These are phyloP conservation scores for Intellagama lesueurii DNA, from an alignment of 2,797 vertebrate genomes.

Conservation along the genomic window DNA sequence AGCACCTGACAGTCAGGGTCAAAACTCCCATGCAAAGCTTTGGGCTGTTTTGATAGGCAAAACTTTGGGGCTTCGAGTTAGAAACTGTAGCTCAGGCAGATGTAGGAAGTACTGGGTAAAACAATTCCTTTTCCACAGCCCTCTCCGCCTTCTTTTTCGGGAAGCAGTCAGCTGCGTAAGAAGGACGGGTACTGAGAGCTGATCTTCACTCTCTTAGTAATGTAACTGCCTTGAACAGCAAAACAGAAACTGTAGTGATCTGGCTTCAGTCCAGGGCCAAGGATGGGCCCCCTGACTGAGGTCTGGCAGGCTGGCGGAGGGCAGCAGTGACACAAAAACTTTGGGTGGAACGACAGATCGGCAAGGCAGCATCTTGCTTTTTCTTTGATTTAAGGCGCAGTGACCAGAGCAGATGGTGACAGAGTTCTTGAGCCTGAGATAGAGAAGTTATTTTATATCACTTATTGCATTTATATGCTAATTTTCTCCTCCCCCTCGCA, in stretches of 20 bases:
- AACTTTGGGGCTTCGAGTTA: no score
- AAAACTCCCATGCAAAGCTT: neutral
- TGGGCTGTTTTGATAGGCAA: neutral
- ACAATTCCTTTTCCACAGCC: no score
- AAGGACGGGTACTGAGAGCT: neutral
- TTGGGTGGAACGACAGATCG: neutral
- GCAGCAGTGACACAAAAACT: neutral
- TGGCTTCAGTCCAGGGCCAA: no score
- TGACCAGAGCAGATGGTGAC: neutral
- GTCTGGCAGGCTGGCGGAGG: neutral
- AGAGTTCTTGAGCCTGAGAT: neutral
- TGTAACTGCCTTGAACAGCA: neutral
- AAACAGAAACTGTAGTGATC: no score
- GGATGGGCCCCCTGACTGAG: no score
- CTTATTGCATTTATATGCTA: no score
- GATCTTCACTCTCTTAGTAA: neutral
- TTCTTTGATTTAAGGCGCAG: no score
- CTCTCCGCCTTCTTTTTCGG: no score
- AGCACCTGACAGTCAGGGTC: neutral
- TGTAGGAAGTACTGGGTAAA: no score
- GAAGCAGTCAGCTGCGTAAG: neutral
- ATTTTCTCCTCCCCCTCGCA: no score
- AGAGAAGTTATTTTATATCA: no score
- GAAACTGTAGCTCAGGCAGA: no score
- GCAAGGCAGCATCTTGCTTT: neutral